Conservation (phyloP, 2,888 invertebrate genomes). For the Alentia gelatinosa region DNA sequence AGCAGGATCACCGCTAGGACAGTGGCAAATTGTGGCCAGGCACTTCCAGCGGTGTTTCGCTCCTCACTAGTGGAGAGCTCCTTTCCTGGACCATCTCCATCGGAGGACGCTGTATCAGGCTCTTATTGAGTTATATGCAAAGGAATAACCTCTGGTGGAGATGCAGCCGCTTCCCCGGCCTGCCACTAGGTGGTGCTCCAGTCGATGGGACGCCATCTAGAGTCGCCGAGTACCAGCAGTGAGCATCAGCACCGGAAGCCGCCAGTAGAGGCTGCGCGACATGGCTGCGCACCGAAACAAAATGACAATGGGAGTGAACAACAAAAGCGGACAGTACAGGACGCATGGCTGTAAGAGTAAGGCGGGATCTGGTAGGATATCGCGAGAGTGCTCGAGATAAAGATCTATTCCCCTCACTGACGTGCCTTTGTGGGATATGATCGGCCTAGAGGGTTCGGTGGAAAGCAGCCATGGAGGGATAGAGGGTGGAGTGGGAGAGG, state of each 20-base stretch:
- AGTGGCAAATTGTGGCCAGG: background rate
- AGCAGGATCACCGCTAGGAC: too few relatives aligned
- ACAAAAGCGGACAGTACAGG: background rate
- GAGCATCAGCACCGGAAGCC: background rate
- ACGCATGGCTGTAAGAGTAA: background rate
- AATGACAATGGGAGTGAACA: background rate
- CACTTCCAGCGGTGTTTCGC: background rate
- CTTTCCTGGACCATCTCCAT: background rate
- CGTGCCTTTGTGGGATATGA: background rate
- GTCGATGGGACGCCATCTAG: background rate
- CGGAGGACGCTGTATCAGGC: background rate
- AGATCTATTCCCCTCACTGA: background rate
- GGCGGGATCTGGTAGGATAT: background rate
- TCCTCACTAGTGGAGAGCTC: background rate
- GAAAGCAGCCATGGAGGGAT: too few relatives aligned
- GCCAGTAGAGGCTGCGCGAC: background rate
- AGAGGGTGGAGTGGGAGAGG: too few relatives aligned
- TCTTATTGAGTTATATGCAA: too few relatives aligned
- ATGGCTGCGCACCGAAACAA: background rate
- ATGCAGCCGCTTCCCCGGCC: too few relatives aligned
- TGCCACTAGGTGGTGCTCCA: too few relatives aligned
- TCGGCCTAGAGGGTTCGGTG: background rate
- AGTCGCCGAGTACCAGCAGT: too few relatives aligned
- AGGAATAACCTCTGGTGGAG: too few relatives aligned
- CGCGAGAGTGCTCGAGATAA: background rate